Base-by-base conservation (phyloP, 2,888 invertebrate species). In the Elmis aenea region DNA sequence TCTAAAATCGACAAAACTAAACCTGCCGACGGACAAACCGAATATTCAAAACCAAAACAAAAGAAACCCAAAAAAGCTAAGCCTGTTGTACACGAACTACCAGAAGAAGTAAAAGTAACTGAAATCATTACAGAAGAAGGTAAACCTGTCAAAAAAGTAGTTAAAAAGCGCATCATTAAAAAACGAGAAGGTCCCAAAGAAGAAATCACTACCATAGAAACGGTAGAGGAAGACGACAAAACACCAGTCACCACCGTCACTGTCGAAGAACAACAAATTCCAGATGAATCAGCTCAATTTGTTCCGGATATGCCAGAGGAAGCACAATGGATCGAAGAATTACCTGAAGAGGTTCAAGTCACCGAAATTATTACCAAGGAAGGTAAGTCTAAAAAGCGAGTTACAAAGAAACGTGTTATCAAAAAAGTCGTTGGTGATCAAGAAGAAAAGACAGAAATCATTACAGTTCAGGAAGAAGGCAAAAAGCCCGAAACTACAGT, bases 191-290 rank as follows among this genome's bases (percentile, higher is more conserved):
- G 51, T 21, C 57, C 48, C 25, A 53, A 60, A 37, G 48, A 63
- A 42, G 49, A 49, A 33, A 25, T 28, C 6, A 41, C 43, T 10
- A 54, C 55, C 39, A 25, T 43, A n/a, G 37, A 42, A 18, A 42
- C 45, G 48, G 13, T 47, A 4, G 51, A 54, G 41, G 51, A 55
- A 44, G 50, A 44, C 3, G 41, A 49, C 22, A 66, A 63, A 48
- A 61, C 69, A 56, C 67, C 71, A 24, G 46, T 69, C 36, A 66
- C 65, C 42, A 66, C 69, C 43, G 60, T 73, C 18, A 54, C 58
- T 13, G 58, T 71, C 3, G 57, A 51, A 4, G 58, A 46, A 1
- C 48, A 48, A 26, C 20, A 8, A 37, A 49, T 39, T 30, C 39
- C 44, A n/a, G 45, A 47, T 20, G 30, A 44, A 27, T 42, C 26